Percentiles rank a stretch among this genome's conserved stretches.
Evolutionary conservation across 23 tunicate genomes (phyloP).

Genomic region (Ciona savignyi): DNA sequence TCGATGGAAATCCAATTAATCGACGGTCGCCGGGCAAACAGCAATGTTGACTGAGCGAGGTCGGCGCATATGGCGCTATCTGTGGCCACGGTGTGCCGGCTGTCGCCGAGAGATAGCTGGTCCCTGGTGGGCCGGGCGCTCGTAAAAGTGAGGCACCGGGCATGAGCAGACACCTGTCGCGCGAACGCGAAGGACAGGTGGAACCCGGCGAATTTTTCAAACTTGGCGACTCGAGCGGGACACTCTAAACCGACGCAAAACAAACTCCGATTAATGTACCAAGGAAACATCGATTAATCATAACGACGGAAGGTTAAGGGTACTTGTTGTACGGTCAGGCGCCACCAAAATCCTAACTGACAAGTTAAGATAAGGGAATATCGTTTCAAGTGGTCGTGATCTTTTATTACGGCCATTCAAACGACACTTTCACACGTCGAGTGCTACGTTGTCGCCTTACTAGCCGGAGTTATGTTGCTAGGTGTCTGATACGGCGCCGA

Average conservation of each 20-base stretch:
- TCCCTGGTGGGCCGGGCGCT: not conserved
- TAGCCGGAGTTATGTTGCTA: not conserved
- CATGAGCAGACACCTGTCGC: not conserved
- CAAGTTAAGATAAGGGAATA: constrained; percentile 1
- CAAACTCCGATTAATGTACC: too few relatives aligned
- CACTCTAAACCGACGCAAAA: too few relatives aligned
- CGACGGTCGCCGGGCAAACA: not conserved
- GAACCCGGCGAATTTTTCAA: too few relatives aligned
- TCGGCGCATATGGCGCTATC: constrained; percentile 7
- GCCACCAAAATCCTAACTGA: not conserved
- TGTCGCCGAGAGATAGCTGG: not conserved
- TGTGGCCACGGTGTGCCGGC: constrained; percentile 13
- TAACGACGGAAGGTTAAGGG: not conserved
- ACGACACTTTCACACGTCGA: not conserved
- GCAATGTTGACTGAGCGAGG: constrained; percentile 12
- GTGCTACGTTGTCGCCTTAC: not conserved
- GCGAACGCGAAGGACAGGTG: constrained; percentile 4
- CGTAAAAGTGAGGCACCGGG: not conserved
- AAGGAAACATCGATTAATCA: too few relatives aligned
- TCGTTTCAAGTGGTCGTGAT: not conserved
- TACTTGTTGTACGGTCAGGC: not conserved
- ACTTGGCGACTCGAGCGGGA: too few relatives aligned
- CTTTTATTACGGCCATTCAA: constrained; percentile 1
- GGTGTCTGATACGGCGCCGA: not conserved
- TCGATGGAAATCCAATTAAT: constrained; percentile 14